phyloP scores from a whole-genome alignment of 2,888 invertebrate species.

The Drosophila mimica region DNA sequence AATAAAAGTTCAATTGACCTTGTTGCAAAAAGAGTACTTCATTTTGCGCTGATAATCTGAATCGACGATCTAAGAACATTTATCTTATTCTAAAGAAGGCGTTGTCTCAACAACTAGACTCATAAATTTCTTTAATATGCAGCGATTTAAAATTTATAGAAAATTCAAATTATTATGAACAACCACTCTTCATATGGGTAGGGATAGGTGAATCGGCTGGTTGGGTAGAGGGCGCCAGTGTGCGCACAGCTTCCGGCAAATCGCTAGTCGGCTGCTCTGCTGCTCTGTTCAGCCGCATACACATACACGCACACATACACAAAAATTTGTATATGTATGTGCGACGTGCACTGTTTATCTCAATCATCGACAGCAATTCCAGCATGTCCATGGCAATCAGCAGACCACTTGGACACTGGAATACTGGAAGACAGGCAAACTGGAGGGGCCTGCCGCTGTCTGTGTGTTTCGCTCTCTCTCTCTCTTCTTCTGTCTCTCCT shows the following conservation, averaged over 20 bases:
- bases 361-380: conserved; percentile 72
- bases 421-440: conserved; percentile 5
- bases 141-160: conserved; percentile 56
- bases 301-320: neutral
- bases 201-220: conserved; percentile 5
- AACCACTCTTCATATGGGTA: conserved; percentile 34
- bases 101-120: conserved; percentile 67
- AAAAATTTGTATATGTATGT: conserved; percentile 12
- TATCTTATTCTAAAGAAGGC: conserved; percentile 67
- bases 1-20: conserved; percentile 50
- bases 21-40: conserved; percentile 43
- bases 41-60: conserved; percentile 58
- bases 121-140: conserved; percentile 71
- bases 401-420: conserved; percentile 38
- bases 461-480: conserved; percentile 15
- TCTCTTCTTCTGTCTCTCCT: conserved; percentile 29
- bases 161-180: conserved; percentile 59
- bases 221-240: conserved; percentile 45
- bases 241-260: conserved; percentile 73
- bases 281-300: conserved; percentile 2
- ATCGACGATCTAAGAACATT: conserved; percentile 63
- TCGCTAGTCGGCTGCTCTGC: conserved; percentile 41
- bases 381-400: conserved; percentile 68
- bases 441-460: conserved; percentile 4
- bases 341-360: conserved; percentile 68